Evolutionary conservation across 2,888 invertebrate species (phyloP).

Genomic region (Drosophila neonasuta): DNA sequence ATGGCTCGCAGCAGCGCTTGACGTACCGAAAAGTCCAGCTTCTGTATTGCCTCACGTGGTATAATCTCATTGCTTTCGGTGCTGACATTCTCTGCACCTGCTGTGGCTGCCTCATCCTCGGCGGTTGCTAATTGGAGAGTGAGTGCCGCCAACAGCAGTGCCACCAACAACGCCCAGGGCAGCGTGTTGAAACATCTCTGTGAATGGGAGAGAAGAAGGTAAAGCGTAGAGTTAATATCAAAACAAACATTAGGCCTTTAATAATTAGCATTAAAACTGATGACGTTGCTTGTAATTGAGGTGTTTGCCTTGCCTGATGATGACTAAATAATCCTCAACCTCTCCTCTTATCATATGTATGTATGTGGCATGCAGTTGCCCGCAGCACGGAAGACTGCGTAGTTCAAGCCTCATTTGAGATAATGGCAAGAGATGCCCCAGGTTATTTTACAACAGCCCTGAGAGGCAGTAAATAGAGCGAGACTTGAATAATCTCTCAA

Average conservation of each 20-base stretch:
- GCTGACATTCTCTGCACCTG: constrained; percentile 65
- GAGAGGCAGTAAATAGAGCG: constrained; percentile 23
- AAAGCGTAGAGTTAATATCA: constrained; percentile 10
- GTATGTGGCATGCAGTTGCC: neutral
- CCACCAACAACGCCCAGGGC: constrained; percentile 65
- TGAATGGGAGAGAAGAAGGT: constrained; percentile 9
- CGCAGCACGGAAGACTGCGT: constrained; percentile 26
- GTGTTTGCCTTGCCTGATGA: constrained; percentile 28
- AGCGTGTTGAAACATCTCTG: constrained; percentile 66
- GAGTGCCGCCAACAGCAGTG: constrained; percentile 63
- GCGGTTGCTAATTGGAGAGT: constrained; percentile 57
- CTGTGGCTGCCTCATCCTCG: constrained; percentile 14
- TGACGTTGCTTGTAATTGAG: constrained; percentile 22
- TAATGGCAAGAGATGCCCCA: constrained; percentile 32
- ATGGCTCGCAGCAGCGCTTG: constrained; percentile 90
- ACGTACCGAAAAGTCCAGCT: constrained; percentile 88
- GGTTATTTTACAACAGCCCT: constrained; percentile 14
- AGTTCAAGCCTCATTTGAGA: constrained; percentile 62
- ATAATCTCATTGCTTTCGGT: constrained; percentile 82
- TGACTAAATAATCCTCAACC: constrained; percentile 29
- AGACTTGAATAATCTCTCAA: constrained; percentile 12
- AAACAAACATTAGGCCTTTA: constrained; percentile 7
- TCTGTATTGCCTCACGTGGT: constrained; percentile 83
- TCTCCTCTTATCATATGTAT: neutral
- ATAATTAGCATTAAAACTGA: constrained; percentile 26